Base-by-base conservation (phyloP, 2,113 vertebrate genomes). In the Cromileptes altivelis region DNA sequence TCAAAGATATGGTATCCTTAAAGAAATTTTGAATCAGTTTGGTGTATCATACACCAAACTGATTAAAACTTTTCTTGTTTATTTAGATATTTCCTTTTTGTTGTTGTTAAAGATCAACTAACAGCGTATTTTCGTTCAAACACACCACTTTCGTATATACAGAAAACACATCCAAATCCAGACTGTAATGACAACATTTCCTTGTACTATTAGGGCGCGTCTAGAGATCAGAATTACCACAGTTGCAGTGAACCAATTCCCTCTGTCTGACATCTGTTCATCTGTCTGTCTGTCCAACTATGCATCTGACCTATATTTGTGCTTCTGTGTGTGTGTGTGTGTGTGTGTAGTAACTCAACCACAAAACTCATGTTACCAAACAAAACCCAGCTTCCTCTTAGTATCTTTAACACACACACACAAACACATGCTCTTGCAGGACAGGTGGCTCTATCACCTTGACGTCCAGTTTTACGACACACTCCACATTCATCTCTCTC, bases 381-480 rank as follows among this genome's bases (percentile, higher is more conserved):
- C 80, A 85, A 65, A 76, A 55, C 25, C 18, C 33, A 8, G 47
- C 65, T 65, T 79, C 80, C 55, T 81, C 40, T 19, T 11, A 3
- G 56, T 50, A n/a, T 49, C 75, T 17, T 49, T 21, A 7, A 57
- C 65, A 63, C 58, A 67, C 63, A 27, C 27, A 57, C 82, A 76
- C 53, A 56, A 40, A 33, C 42, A 42, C 14, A 47, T 0, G 4
- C 81, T 77, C 17, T 13, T 49, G n/a, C 37, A 65, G 78, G 85
- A 83, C 91, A 93, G 92, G 89, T 91, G 92, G 85, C 85, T 71
- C 57, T 3, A 89, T 82, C 89, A 84, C 85, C 89, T 90, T 85
- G 88, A 83, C 76, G 88, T 88, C 82, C 84, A 87, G 56, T 70
- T 79, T 86, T 74, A 80, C 64, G 62, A 71, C 80, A 82, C 79